Base-by-base conservation (phyloP, 2,797 vertebrate genomes). In the Sphaeramia orbicularis region DNA sequence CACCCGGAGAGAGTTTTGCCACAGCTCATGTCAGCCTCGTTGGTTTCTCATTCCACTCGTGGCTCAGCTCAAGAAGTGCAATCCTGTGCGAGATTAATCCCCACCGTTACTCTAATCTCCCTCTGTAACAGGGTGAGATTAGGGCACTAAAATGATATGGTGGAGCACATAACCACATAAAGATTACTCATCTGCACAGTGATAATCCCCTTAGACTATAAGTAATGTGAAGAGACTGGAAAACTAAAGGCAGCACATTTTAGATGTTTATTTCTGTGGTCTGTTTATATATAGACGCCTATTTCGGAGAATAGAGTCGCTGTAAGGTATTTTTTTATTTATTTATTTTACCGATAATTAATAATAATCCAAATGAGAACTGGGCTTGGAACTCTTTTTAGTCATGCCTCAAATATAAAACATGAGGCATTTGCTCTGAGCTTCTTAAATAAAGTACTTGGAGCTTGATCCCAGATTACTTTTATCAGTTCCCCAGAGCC, bases 111-210 rank as follows among this genome's bases (percentile, higher is more conserved):
- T 79, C 78, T 88, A 91, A 88, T 89, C 86, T 81, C 55, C 37
- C 38, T 35, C 75, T 74, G 81, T 71, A 73, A 77, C 74, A 15
- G 56, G 76, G 50, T 37, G 48, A 80, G 87, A 90, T 90, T 81
- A 89, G 75, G 63, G 50, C 80, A 62, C 67, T 59, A 59, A 79
- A 83, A 82, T 83, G 71, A 88, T 85, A 86, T 12, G 42, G 19
- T 70, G 70, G 60, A 67, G 64, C 67, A 57, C 77, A 81, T 68
- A 75, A 68, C 74, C 74, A 71, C 75, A 86, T 56, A 27, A 65
- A 88, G 87, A 89, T 90, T 90, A 90, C 70, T 81, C 84, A 71
- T 86, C 71, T 77, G 77, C 77, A 65, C 64, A 48, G 19, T 63
- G 24, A 65, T 86, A 89, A 89, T 87, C 85, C 75, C 67, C 59